A percentile compares a stretch with the other conserved stretches of the same genome.
These are phyloP conservation scores for Hemaris fuciformis DNA, from an alignment of 2,888 invertebrate genomes.

Conservation along the genomic window DNA sequence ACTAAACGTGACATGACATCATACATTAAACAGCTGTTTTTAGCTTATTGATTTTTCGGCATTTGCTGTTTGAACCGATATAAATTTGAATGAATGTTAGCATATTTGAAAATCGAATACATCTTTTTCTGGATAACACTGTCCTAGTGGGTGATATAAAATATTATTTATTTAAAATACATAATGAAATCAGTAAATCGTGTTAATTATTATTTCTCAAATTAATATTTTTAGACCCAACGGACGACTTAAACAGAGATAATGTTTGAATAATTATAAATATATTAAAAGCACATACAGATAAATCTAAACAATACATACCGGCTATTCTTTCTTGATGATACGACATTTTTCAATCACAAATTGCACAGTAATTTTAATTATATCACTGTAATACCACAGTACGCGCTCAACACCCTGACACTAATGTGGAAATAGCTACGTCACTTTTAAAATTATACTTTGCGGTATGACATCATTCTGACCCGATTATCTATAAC, in stretches of 20 bases:
- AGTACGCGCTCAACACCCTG: constrained; percentile 29
- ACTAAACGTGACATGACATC: constrained; percentile 32
- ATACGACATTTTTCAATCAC: constrained; percentile 50
- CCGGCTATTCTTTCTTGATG: constrained; percentile 57
- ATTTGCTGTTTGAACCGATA: neutral
- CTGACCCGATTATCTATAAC: constrained; percentile 61
- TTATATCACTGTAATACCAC: constrained; percentile 20
- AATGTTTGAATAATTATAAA: neutral
- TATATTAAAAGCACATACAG: neutral
- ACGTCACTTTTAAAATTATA: constrained; percentile 77
- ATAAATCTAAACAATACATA: constrained; percentile 38
- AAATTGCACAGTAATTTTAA: constrained; percentile 21
- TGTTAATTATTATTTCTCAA: neutral
- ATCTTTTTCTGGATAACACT: neutral
- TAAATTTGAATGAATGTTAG: neutral
- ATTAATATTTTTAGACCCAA: neutral
- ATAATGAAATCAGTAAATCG: too few species aligned
- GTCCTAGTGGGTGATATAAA: too few species aligned
- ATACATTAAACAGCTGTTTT: constrained; percentile 32
- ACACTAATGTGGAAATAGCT: constrained; percentile 54
- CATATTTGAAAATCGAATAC: neutral
- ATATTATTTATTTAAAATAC: too few species aligned
- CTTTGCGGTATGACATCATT: constrained; percentile 69
- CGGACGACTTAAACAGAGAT: neutral
- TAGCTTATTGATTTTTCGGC: constrained; percentile 1